phyloP scores from a whole-genome alignment of 2,888 invertebrate genomes.

The Biston betularia region DNA sequence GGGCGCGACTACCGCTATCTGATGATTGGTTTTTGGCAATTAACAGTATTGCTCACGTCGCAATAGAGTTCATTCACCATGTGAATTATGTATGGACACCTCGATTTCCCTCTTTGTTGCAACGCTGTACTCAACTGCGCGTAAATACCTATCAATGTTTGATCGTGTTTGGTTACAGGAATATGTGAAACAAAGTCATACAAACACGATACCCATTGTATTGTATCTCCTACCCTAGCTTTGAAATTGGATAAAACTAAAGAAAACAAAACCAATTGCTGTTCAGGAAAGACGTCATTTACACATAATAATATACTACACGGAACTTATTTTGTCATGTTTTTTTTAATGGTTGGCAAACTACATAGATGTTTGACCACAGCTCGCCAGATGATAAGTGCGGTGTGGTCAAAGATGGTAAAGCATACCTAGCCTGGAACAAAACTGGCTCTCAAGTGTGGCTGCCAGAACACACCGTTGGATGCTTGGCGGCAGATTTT shows the following conservation, averaged over 20 bases:
- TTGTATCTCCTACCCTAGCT: conserved; percentile 13
- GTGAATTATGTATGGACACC: conserved; percentile 83
- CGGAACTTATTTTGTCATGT: too few relatives aligned
- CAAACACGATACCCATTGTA: not conserved
- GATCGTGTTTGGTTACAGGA: conserved; percentile 39
- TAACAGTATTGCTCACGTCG: conserved; percentile 84
- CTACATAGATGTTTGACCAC: too few relatives aligned
- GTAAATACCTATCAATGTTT: conserved; percentile 47
- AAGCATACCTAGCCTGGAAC: too few relatives aligned
- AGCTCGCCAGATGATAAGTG: too few relatives aligned
- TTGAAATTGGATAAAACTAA: conserved; percentile 27
- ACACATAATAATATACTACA: too few relatives aligned
- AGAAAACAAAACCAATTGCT: too few relatives aligned
- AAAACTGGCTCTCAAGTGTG: too few relatives aligned
- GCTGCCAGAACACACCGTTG: too few relatives aligned
- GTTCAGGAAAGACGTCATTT: too few relatives aligned
- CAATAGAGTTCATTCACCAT: conserved; percentile 83
- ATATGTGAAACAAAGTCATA: conserved; percentile 25
- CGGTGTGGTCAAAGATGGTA: too few relatives aligned
- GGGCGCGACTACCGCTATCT: conserved; percentile 82
- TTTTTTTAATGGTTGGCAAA: too few relatives aligned
- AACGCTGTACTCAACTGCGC: conserved; percentile 56
- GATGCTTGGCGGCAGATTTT: too few relatives aligned
- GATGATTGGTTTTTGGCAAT: conserved; percentile 87
- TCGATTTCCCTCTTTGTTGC: conserved; percentile 78